phyloP scores from a whole-genome alignment of 2,888 invertebrate species.

The Chelonus formosanus region DNA sequence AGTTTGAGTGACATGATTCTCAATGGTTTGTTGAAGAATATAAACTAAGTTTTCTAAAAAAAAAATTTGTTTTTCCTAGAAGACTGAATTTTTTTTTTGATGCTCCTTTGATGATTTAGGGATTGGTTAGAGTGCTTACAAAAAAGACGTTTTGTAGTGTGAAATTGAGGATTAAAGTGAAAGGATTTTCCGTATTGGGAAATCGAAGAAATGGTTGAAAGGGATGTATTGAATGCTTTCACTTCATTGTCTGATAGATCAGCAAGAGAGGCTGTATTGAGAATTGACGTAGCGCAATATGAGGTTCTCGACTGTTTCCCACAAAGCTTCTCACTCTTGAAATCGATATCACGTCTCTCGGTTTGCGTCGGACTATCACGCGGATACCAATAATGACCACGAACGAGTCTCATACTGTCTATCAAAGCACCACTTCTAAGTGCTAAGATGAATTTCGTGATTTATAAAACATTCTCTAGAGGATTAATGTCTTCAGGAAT shows the following conservation, averaged over 20 bases:
- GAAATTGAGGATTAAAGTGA: no score
- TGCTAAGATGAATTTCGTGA: background rate
- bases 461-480: background rate
- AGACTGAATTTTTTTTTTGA: no score
- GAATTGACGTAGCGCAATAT: conserved; percentile 5
- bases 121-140: no score
- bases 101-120: no score
- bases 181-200: no score
- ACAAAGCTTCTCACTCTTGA: background rate
- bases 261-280: background rate
- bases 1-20: no score
- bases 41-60: no score
- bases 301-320: conserved; percentile 6
- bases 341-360: conserved; percentile 13
- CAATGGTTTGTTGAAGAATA: no score
- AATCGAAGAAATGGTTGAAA: background rate
- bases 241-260: background rate
- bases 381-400: conserved; percentile 13
- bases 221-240: conserved; percentile 5
- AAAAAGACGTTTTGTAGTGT: no score
- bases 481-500: background rate
- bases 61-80: no score
- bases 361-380: conserved; percentile 3
- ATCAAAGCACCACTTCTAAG: background rate
- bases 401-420: background rate